phyloP scores from a whole-genome alignment of 30 jellyfish, hydroid and myxozoan species.

The Turritopsis rubra region DNA sequence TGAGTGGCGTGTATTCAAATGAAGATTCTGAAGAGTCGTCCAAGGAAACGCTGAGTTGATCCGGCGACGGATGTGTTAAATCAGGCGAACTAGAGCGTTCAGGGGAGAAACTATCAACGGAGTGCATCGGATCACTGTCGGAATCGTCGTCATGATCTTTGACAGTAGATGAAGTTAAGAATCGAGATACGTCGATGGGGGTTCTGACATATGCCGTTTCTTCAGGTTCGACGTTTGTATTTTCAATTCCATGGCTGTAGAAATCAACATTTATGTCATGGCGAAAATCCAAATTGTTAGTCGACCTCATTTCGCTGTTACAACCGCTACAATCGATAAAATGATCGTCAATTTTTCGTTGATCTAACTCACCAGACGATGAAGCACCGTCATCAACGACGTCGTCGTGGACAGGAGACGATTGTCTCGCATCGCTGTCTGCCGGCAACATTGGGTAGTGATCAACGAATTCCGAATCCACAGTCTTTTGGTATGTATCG shows the following conservation, averaged over 20 bases:
- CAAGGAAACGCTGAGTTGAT: not conserved
- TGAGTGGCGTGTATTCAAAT: not conserved
- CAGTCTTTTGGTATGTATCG: not conserved
- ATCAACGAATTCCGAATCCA: no score
- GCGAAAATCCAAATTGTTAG: no score
- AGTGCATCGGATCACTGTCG: not conserved
- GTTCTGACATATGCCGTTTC: not conserved
- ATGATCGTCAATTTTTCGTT: no score
- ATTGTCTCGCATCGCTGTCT: not conserved
- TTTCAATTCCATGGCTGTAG: not conserved
- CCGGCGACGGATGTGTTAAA: conserved; percentile 10
- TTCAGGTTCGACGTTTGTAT: not conserved
- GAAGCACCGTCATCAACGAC: not conserved
- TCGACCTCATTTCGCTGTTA: no score
- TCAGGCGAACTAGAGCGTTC: conserved; percentile 26
- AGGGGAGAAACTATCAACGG: not conserved
- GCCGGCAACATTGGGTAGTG: not conserved
- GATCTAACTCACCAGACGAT: no score
- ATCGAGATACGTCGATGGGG: not conserved
- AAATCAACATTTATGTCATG: not conserved
- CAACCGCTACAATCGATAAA: no score
- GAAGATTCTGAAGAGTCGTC: conserved; percentile 2
- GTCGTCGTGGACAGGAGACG: not conserved
- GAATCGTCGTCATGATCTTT: not conserved
- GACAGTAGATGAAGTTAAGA: not conserved